A percentile compares a stretch with the other conserved stretches of the same genome.
phyloP scores from a whole-genome alignment of 2,888 invertebrate species.

The Proisotoma minuta region DNA sequence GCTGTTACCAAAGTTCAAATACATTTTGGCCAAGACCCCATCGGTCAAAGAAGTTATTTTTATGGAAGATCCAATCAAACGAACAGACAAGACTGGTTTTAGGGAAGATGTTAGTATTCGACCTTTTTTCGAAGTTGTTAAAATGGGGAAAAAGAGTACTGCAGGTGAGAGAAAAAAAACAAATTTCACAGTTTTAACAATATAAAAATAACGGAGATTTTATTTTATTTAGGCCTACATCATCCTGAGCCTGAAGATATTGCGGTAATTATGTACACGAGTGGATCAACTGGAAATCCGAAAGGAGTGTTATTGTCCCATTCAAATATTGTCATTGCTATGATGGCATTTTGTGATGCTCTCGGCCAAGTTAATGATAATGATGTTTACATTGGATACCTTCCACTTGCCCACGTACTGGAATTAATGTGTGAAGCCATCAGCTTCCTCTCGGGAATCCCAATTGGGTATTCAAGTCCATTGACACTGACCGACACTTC shows the following conservation, averaged over 20 bases:
- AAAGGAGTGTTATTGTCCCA: conserved; percentile 84
- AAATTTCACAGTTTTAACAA: not conserved
- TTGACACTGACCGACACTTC: conserved; percentile 82
- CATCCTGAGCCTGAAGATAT: conserved; percentile 70
- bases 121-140: conserved; percentile 68
- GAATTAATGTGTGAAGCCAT: conserved; percentile 73
- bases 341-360: conserved; percentile 75
- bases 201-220: not conserved
- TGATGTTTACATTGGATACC: conserved; percentile 85
- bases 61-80: conserved; percentile 80
- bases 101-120: conserved; percentile 69
- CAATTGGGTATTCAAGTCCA: conserved; percentile 94
- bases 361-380: conserved; percentile 61
- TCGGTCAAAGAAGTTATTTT: conserved; percentile 73
- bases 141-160: conserved; percentile 53
- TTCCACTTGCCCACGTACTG: conserved; percentile 95
- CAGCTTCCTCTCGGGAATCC: conserved; percentile 76
- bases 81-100: conserved; percentile 65
- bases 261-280: conserved; percentile 98
- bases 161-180: conserved; percentile 25
- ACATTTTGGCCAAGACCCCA: conserved; percentile 67
- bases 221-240: conserved; percentile 55
- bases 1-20: conserved; percentile 82
- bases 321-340: conserved; percentile 72
- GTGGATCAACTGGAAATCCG: conserved; percentile 92